phyloP scores from a whole-genome alignment of 2,113 vertebrate genomes.

The Isurus oxyrinchus region DNA sequence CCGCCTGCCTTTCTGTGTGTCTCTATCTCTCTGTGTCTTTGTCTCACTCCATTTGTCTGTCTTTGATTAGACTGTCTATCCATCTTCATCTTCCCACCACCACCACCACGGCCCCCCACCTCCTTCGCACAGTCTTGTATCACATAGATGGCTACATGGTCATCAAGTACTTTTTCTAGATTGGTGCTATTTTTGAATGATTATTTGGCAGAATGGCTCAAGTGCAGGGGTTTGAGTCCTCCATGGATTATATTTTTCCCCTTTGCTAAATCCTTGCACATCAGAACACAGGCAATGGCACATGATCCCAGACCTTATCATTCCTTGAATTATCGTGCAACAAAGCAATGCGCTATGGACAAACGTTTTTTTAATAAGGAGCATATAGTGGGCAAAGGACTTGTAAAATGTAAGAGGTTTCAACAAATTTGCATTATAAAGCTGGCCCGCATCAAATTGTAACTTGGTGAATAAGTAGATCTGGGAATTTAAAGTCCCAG shows the following conservation, averaged over 20 bases:
- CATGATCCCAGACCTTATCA: not conserved
- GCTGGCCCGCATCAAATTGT: not conserved
- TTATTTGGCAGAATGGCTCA: not conserved
- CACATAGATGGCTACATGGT: not conserved
- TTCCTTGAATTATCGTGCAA: not conserved
- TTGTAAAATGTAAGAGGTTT: not conserved
- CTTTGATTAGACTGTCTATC: not conserved
- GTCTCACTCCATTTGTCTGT: not conserved
- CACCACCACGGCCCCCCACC: too few species aligned
- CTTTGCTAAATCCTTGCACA: not conserved
- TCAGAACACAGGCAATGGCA: not conserved
- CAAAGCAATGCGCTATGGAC: too few species aligned
- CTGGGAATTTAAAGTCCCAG: not conserved
- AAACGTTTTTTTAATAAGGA: not conserved
- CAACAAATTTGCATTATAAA: not conserved
- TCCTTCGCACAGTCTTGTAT: not conserved
- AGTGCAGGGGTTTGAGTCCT: not conserved
- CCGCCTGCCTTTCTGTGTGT: not conserved
- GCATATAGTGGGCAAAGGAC: not conserved
- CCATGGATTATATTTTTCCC: not conserved
- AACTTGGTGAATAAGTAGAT: not conserved
- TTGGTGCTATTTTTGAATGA: not conserved
- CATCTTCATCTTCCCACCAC: not conserved
- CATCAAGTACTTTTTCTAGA: not conserved
- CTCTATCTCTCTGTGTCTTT: not conserved